Evolutionary conservation across 2,113 vertebrate species (phyloP).

Genomic region (Pelusios castaneus): DNA sequence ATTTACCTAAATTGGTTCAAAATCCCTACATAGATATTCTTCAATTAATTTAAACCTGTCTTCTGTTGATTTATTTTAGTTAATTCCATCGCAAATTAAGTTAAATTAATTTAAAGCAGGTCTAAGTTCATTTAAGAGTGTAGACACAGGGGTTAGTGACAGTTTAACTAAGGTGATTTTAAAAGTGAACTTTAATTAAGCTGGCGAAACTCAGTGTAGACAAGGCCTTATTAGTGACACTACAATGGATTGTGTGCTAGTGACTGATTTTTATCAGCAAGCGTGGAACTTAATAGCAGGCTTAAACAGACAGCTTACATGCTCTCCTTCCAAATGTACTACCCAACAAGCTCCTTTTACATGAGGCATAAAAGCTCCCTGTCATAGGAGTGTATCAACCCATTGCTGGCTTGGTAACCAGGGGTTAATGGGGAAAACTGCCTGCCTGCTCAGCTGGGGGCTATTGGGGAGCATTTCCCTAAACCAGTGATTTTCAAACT

Average conservation of each 20-base stretch:
- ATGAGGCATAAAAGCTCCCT: neutral
- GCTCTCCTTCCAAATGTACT: too few relatives aligned
- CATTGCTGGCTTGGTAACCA: neutral
- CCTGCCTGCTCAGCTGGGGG: neutral
- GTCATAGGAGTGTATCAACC: neutral
- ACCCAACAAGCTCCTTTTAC: neutral
- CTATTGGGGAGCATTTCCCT: neutral
- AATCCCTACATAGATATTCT: neutral
- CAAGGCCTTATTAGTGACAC: neutral
- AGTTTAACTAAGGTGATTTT: neutral
- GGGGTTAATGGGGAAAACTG: neutral
- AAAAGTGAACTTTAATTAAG: neutral
- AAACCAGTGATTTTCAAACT: too few relatives aligned
- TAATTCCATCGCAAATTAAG: neutral
- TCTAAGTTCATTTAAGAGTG: neutral
- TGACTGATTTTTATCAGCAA: neutral
- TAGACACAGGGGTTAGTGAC: neutral
- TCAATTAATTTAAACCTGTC: neutral
- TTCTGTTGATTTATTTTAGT: neutral
- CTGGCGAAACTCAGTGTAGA: neutral
- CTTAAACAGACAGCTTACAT: neutral
- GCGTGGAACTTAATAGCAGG: neutral
- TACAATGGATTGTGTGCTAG: neutral
- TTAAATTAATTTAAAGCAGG: neutral
- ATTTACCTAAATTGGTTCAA: neutral